Conservation (phyloP, 2,113 vertebrate genomes). For the Chinchilla lanigera region DNA sequence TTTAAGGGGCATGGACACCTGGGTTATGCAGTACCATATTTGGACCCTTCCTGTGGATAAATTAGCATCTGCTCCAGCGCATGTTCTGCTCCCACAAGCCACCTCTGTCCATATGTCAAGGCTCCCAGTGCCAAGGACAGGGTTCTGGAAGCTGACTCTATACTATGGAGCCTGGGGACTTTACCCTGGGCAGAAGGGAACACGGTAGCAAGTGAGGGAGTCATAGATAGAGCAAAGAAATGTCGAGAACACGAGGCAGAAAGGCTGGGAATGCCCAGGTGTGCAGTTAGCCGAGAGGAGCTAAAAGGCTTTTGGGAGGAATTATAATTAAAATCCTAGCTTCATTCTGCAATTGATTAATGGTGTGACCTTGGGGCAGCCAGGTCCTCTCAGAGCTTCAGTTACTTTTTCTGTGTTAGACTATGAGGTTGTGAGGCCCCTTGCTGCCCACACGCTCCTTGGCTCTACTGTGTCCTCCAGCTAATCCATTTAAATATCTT, state of each 20-base stretch:
- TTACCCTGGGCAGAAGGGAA: neutral
- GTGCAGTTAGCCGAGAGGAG: too few species aligned
- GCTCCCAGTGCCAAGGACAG: neutral
- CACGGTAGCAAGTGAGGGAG: accelerated
- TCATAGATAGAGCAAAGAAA: neutral
- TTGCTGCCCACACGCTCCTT: neutral
- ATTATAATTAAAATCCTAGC: neutral
- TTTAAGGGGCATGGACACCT: neutral
- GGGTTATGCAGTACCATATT: neutral
- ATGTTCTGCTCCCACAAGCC: neutral
- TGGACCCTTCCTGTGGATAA: neutral
- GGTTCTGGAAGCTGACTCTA: neutral
- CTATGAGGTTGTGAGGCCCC: neutral
- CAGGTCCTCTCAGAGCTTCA: neutral
- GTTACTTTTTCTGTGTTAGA: neutral
- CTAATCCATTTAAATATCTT: neutral
- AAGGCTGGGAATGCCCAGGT: neutral
- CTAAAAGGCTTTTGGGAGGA: neutral
- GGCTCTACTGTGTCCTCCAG: neutral
- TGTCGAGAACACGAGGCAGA: accelerated
- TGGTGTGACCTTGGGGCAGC: neutral
- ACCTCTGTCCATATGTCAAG: accelerated
- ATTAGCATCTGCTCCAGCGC: neutral
- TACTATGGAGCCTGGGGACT: neutral
- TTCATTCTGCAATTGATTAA: neutral